A percentile compares a stretch with the other conserved stretches of the same genome.
Conservation (phyloP, 92 coral and sea anemone species). For the Phenganax marumi region DNA sequence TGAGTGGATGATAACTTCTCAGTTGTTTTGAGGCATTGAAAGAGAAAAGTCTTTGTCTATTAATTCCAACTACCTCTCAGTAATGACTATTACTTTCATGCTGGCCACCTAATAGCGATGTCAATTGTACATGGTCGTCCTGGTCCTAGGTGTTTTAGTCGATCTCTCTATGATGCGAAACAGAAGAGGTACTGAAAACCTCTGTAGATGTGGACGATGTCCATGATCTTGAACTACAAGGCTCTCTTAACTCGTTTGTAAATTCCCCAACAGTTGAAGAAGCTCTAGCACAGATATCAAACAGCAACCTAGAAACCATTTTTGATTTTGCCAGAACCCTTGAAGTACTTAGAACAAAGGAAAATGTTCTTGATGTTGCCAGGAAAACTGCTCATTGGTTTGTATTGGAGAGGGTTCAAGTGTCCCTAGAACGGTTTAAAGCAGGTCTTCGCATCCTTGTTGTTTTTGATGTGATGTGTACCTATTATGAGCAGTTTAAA, state of each 20-base stretch:
- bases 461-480: slow-evolving; percentile 27
- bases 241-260: slow-evolving; percentile 9
- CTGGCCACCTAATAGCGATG: slow-evolving; percentile 50
- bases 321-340: slow-evolving; percentile 45
- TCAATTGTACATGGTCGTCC: slow-evolving; percentile 45
- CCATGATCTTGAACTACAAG: slow-evolving; percentile 20
- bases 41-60: slow-evolving; percentile 14
- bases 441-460: slow-evolving; percentile 30
- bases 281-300: slow-evolving; percentile 18
- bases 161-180: slow-evolving; percentile 31
- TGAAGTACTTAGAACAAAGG: slow-evolving; percentile 35
- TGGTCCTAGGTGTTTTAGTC: slow-evolving; percentile 41
- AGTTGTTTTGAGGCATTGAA: slow-evolving; percentile 49
- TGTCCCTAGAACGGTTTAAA: slow-evolving; percentile 44
- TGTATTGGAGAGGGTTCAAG: slow-evolving; percentile 43
- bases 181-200: slow-evolving; percentile 9
- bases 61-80: slow-evolving; percentile 14
- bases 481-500: slow-evolving; percentile 40
- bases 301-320: slow-evolving; percentile 27
- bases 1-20: slow-evolving; percentile 47
- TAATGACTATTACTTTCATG: slow-evolving; percentile 36
- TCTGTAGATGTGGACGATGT: slow-evolving; percentile 20
- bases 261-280: slow-evolving; percentile 32
- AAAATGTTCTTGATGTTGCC: slow-evolving; percentile 43
- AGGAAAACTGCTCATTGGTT: slow-evolving; percentile 54